phyloP scores from a whole-genome alignment of 2,113 vertebrate genomes.

The Struthidea cinerea region DNA sequence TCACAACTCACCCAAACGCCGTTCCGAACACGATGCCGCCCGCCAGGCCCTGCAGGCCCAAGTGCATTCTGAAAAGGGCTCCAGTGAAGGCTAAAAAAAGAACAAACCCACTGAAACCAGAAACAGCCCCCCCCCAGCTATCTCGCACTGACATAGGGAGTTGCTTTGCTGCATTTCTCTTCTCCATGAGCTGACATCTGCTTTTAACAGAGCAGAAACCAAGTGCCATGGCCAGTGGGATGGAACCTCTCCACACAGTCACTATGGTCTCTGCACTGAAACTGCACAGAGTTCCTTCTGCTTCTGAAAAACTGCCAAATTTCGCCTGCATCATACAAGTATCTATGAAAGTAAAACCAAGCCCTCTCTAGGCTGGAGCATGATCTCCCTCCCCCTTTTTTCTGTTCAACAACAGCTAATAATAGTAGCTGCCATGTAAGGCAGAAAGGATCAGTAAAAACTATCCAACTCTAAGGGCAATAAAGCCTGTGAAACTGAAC shows the following conservation, averaged over 20 bases:
- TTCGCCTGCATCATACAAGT: not conserved
- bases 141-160: not conserved
- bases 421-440: not conserved
- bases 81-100: constrained; percentile 78
- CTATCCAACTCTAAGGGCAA: not conserved
- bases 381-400: not conserved
- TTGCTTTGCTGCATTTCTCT: not conserved
- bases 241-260: not conserved
- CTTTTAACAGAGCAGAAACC: not conserved
- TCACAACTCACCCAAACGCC: constrained; percentile 78
- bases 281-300: not conserved
- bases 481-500: not conserved
- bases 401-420: not conserved
- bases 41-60: constrained; percentile 80
- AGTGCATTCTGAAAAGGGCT: constrained; percentile 83
- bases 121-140: not conserved
- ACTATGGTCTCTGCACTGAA: not conserved
- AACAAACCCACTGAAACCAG: not conserved
- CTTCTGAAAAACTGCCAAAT: not conserved
- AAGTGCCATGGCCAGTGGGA: not conserved
- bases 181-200: not conserved
- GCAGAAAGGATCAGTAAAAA: not conserved
- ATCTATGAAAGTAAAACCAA: not conserved
- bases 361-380: not conserved
- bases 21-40: constrained; percentile 81